These are phyloP conservation scores for Cyprinodon tularosa DNA, from an alignment of 2,113 vertebrate genomes.

Conservation along the genomic window DNA sequence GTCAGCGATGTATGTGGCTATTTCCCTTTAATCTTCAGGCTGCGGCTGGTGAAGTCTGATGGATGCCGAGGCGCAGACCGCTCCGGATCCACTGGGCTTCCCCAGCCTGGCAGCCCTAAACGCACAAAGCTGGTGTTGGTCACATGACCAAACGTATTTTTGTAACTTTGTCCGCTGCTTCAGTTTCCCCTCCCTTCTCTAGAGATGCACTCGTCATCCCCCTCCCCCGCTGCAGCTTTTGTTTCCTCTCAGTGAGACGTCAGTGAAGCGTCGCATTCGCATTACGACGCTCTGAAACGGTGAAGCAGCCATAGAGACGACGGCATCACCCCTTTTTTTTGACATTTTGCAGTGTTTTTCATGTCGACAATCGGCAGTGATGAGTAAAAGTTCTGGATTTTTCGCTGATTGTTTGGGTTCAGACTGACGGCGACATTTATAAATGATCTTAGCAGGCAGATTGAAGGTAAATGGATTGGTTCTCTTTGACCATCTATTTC, in stretches of 20 bases:
- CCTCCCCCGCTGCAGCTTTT: slow-evolving; percentile 65
- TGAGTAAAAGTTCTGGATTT: too few species aligned
- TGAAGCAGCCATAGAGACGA: slow-evolving; percentile 40
- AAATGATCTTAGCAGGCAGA: too few species aligned
- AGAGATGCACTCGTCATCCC: slow-evolving; percentile 25
- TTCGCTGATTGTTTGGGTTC: too few species aligned
- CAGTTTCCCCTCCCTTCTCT: slow-evolving; percentile 70
- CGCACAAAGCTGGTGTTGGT: slow-evolving; percentile 72
- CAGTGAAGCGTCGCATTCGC: slow-evolving; percentile 57
- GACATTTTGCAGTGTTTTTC: too few species aligned
- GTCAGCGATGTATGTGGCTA: background rate
- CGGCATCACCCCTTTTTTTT: too few species aligned
- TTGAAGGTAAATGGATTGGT: too few species aligned
- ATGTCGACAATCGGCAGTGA: too few species aligned
- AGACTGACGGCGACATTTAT: too few species aligned
- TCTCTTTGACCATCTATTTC: too few species aligned
- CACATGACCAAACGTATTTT: slow-evolving; percentile 76
- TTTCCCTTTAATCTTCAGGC: slow-evolving; percentile 61
- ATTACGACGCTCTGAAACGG: slow-evolving; percentile 65
- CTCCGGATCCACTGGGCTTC: slow-evolving; percentile 57
- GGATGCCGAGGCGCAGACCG: slow-evolving; percentile 47
- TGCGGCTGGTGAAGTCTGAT: slow-evolving; percentile 47
- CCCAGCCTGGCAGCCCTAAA: slow-evolving; percentile 57
- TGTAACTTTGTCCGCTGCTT: slow-evolving; percentile 51
- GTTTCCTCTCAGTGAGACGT: slow-evolving; percentile 63